These are phyloP conservation scores for Lepidotrigona ventralis DNA, from an alignment of 1,140 invertebrate genomes.

Conservation along the genomic window DNA sequence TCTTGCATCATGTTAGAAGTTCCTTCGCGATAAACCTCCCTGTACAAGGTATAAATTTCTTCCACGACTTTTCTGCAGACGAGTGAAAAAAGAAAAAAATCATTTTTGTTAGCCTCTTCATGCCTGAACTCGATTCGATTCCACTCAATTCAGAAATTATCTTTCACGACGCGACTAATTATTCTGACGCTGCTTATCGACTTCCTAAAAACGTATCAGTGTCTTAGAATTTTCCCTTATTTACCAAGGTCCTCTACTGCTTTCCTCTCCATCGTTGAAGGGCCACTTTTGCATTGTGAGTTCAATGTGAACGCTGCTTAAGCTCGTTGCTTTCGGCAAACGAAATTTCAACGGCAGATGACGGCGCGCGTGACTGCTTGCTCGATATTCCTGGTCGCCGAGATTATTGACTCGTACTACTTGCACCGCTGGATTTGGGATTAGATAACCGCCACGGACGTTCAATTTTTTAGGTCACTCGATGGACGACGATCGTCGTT, in stretches of 20 bases:
- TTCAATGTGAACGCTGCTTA: background rate
- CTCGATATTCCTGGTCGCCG: background rate
- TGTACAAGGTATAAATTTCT: too few species aligned
- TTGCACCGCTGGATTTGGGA: background rate
- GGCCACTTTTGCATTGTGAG: background rate
- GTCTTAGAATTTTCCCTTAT: background rate
- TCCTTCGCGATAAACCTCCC: too few species aligned
- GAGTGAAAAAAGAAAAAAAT: too few species aligned
- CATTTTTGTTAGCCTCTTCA: background rate
- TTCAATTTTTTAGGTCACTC: background rate
- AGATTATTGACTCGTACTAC: slow-evolving; percentile 8
- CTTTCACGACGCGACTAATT: background rate
- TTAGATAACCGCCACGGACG: background rate
- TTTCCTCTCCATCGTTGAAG: background rate
- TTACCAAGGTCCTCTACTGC: background rate
- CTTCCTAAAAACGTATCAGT: background rate
- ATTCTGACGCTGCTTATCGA: background rate
- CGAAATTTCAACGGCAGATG: slow-evolving; percentile 3
- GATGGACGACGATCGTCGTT: background rate
- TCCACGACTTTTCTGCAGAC: too few species aligned
- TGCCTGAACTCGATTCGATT: background rate
- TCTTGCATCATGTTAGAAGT: too few species aligned
- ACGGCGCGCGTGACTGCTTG: background rate
- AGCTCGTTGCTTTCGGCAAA: background rate
- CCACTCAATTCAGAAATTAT: background rate